Percentiles rank a stretch among this genome's conserved stretches.
Evolutionary conservation across 2,113 vertebrate species (phyloP).

Genomic region (Ailurus styani): DNA sequence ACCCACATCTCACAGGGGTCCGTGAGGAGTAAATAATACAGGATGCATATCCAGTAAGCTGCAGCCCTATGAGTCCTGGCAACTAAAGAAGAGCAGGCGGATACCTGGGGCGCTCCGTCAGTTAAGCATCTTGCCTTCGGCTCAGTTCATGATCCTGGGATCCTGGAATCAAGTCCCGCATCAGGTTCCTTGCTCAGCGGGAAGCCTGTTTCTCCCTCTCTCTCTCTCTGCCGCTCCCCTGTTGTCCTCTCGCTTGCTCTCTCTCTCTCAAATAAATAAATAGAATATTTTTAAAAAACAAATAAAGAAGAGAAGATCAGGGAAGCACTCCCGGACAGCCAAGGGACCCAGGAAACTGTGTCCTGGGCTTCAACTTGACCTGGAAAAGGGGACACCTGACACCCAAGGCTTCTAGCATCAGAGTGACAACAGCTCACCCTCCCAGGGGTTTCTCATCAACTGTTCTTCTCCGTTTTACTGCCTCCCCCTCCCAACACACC

Average conservation of each 20-base stretch:
- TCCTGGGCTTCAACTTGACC: neutral
- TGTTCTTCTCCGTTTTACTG: neutral
- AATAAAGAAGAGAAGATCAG: neutral
- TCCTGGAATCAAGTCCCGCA: too few relatives aligned
- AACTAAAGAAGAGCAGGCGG: neutral
- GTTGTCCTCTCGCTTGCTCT: too few relatives aligned
- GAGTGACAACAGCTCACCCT: too few relatives aligned
- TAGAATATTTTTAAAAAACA: too few relatives aligned
- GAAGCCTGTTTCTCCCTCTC: too few relatives aligned
- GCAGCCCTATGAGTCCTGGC: neutral
- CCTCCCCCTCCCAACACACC: neutral
- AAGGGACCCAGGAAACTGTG: neutral
- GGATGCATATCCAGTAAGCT: neutral
- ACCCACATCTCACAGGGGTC: neutral
- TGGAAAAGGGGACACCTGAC: neutral
- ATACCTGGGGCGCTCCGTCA: too few relatives aligned
- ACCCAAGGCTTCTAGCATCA: neutral
- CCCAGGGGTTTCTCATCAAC: neutral
- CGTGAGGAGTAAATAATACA: neutral
- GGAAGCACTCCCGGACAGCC: neutral
- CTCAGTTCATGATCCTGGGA: too few relatives aligned
- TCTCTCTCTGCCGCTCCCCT: too few relatives aligned
- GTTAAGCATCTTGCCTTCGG: too few relatives aligned
- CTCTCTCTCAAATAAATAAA: too few relatives aligned
- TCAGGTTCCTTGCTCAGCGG: too few relatives aligned